A percentile compares a stretch with the other conserved stretches of the same genome.
Evolutionary conservation across 23 tunicate genomes (phyloP).

Genomic region (Halocynthia aurantium): DNA sequence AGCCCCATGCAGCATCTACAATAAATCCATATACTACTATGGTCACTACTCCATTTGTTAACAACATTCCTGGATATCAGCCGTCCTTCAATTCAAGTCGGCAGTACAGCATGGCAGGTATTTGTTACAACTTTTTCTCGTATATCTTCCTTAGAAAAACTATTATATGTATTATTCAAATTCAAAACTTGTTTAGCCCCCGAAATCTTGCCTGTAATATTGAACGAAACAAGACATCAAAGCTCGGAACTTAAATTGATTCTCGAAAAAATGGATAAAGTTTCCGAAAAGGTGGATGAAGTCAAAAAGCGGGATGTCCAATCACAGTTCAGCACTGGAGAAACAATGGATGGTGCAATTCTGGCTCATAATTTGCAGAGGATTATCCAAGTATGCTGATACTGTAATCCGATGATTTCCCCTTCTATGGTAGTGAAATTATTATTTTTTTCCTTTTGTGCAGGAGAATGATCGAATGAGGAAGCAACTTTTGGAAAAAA

Average conservation of each 20-base stretch:
- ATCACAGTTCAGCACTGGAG: constrained; percentile 13
- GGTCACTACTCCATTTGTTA: too few species aligned
- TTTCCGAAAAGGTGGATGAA: constrained; percentile 33
- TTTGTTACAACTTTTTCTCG: background rate
- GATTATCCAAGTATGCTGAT: constrained; percentile 41
- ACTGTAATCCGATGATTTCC: background rate
- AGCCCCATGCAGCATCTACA: too few species aligned
- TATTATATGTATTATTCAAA: background rate
- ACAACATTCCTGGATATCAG: too few species aligned
- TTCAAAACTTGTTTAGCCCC: constrained; percentile 4
- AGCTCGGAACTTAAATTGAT: constrained; percentile 41
- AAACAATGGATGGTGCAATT: constrained; percentile 51
- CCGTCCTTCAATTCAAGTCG: background rate
- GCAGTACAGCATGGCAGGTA: background rate
- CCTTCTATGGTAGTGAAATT: background rate
- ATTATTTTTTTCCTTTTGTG: background rate
- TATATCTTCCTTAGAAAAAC: background rate
- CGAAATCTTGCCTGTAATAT: constrained; percentile 27
- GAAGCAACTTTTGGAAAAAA: constrained; percentile 53
- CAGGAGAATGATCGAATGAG: constrained; percentile 78
- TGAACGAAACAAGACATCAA: constrained; percentile 69
- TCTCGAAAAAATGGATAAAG: constrained; percentile 83
- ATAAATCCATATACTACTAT: too few species aligned
- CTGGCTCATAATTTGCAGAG: constrained; percentile 63
- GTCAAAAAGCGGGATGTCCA: constrained; percentile 29